phyloP scores from a whole-genome alignment of 2,888 invertebrate species.

The Creontiades dilutus region DNA sequence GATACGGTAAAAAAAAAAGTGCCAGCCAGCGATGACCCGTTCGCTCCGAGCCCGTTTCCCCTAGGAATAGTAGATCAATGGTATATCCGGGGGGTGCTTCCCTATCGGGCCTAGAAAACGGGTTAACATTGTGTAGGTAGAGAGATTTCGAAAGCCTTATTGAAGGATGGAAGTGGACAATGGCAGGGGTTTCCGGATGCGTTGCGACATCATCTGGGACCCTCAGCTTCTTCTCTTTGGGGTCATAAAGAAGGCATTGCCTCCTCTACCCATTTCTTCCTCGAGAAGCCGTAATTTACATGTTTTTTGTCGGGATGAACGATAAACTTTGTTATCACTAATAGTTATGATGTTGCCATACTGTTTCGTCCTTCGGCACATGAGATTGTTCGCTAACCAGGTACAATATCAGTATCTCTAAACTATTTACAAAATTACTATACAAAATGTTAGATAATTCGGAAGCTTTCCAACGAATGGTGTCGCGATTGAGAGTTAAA shows the following conservation, averaged over 20 bases:
- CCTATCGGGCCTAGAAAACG: constrained; percentile 16
- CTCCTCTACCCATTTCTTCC: not conserved
- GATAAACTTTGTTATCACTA: no score
- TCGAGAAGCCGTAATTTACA: not conserved
- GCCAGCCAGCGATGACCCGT: not conserved
- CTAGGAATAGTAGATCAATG: constrained; percentile 39
- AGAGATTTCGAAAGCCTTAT: constrained; percentile 37
- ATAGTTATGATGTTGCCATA: no score
- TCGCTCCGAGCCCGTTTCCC: not conserved
- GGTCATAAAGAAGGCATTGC: not conserved
- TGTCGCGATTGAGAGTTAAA: no score
- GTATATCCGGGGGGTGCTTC: not conserved
- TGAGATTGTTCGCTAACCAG: no score
- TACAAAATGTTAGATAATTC: no score
- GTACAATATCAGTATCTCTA: no score
- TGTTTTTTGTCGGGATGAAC: no score
- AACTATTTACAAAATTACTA: no score
- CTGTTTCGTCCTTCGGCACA: no score
- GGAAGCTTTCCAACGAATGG: no score
- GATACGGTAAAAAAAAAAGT: not conserved
- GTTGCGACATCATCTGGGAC: constrained; percentile 28
- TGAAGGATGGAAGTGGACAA: constrained; percentile 7
- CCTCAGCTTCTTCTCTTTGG: constrained; percentile 22
- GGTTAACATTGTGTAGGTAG: constrained; percentile 16
- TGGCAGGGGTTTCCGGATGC: constrained; percentile 18